Percentiles rank a stretch among this genome's conserved stretches.
Evolutionary conservation across 64 coral and sea anemone species (phyloP).

Genomic region (Astreopora myriophthalma): DNA sequence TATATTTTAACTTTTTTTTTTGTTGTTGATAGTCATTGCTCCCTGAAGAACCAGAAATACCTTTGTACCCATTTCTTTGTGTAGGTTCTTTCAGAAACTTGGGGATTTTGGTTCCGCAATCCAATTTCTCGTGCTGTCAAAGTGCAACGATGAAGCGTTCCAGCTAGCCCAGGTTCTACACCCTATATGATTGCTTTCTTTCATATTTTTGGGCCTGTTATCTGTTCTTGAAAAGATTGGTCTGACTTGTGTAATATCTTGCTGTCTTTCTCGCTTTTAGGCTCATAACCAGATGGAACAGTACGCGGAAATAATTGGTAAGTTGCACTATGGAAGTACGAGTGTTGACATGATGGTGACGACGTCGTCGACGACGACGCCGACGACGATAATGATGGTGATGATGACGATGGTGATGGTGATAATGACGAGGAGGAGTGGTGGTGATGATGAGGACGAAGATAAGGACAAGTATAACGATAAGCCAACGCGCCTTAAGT

Average conservation of each 20-base stretch:
- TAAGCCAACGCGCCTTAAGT: too few relatives aligned
- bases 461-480: too few relatives aligned
- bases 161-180: conserved; percentile 90
- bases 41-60: not conserved
- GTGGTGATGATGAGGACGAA: not conserved
- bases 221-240: not conserved
- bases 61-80: not conserved
- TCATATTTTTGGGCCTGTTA: not conserved
- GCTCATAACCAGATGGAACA: conserved; percentile 98
- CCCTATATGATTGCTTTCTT: not conserved
- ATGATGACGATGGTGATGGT: not conserved
- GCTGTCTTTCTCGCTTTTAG: conserved; percentile 26
- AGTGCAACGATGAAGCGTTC: conserved; percentile 99
- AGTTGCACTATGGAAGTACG: not conserved
- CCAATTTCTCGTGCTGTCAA: conserved; percentile 99
- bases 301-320: conserved; percentile 99
- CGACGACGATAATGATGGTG: not conserved
- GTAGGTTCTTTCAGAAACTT: conserved; percentile 98
- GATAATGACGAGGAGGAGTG: not conserved
- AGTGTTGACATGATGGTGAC: too few relatives aligned
- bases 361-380: not conserved
- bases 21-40: too few relatives aligned
- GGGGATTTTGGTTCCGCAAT: conserved; percentile 98
- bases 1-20: too few relatives aligned
- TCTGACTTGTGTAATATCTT: not conserved